Percentiles rank a stretch among this genome's conserved stretches.
Conservation (phyloP, 2,888 invertebrate species). For the Lasius platythorax region DNA sequence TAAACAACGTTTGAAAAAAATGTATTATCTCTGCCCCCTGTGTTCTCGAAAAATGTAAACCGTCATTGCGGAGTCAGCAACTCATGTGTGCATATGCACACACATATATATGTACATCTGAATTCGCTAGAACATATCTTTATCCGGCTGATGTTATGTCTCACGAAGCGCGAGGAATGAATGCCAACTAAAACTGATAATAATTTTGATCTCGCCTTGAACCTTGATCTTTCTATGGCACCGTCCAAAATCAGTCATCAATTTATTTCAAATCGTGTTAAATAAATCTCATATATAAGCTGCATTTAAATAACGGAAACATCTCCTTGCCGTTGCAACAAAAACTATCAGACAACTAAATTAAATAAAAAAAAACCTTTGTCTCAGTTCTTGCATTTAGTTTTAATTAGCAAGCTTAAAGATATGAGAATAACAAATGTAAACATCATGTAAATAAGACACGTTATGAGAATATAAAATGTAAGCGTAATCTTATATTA, state of each 20-base stretch:
- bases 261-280: not conserved
- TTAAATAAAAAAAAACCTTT: not conserved
- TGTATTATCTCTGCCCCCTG: constrained; percentile 10
- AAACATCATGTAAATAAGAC: not conserved
- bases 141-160: constrained; percentile 50
- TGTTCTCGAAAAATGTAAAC: constrained; percentile 16
- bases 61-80: constrained; percentile 17
- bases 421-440: not conserved
- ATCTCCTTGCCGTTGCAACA: not conserved
- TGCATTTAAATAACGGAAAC: not conserved
- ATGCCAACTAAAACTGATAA: constrained; percentile 55
- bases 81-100: not conserved
- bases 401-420: not conserved
- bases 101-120: not conserved
- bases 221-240: constrained; percentile 53
- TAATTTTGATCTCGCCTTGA: constrained; percentile 62
- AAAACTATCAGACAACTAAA: not conserved
- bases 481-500: not conserved
- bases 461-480: not conserved
- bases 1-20: constrained; percentile 23
- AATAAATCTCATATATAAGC: not conserved
- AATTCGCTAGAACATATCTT: constrained; percentile 30
- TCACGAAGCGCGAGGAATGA: not conserved
- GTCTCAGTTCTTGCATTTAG: not conserved
- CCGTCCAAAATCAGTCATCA: constrained; percentile 45